Conservation (phyloP, 1,140 invertebrate species). For the Nixonia krombeini region DNA sequence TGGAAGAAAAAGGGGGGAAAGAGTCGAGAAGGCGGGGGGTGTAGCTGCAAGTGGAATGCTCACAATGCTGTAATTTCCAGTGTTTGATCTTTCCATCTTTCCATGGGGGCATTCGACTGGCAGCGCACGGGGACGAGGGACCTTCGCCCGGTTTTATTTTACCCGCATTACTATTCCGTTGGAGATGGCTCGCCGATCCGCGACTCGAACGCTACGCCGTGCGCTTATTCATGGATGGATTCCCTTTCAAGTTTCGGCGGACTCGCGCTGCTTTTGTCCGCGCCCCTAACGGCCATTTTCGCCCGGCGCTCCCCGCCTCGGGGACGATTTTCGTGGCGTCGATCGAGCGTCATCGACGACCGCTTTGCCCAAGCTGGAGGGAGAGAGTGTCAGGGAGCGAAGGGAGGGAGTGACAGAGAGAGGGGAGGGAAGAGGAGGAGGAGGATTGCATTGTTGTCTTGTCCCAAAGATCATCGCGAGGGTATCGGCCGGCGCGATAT, state of each 20-base stretch:
- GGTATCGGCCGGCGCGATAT: conserved; percentile 67
- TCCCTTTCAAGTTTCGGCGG: conserved; percentile 54
- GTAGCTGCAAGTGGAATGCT: conserved; percentile 58
- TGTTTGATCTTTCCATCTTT: conserved; percentile 69
- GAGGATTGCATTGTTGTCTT: conserved; percentile 71
- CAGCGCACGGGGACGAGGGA: conserved; percentile 58
- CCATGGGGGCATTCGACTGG: conserved; percentile 53
- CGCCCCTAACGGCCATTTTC: background rate
- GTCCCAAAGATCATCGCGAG: conserved; percentile 70
- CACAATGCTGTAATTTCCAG: conserved; percentile 68
- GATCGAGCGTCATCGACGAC: background rate
- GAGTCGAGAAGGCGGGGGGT: conserved; percentile 21
- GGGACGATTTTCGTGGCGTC: too few relatives aligned
- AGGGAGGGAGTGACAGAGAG: too few relatives aligned
- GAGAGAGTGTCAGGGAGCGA: too few relatives aligned
- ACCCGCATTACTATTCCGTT: conserved; percentile 70
- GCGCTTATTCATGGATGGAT: conserved; percentile 68
- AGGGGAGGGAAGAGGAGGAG: too few relatives aligned
- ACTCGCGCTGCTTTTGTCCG: conserved; percentile 9
- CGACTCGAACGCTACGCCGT: conserved; percentile 47
- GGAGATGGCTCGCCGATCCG: conserved; percentile 62
- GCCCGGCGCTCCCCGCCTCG: background rate
- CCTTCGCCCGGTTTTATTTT: conserved; percentile 62
- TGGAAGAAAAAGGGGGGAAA: conserved; percentile 21
- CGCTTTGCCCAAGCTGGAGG: conserved; percentile 15